Conservation (phyloP, 2,797 vertebrate species). For the Jordanella pulchra region DNA sequence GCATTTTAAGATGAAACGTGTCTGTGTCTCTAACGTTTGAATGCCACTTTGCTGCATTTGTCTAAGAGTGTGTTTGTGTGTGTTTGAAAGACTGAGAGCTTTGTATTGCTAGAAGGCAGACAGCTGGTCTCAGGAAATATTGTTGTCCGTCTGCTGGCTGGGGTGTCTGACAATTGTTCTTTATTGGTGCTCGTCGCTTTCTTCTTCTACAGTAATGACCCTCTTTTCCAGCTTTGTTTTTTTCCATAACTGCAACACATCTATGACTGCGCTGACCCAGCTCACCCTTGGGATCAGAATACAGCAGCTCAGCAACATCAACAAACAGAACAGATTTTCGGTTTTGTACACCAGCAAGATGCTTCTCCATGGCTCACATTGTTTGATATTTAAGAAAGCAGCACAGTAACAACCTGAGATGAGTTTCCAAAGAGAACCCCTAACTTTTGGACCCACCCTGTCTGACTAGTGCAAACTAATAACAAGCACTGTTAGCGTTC, state of each 20-base stretch:
- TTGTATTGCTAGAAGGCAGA: slow-evolving; percentile 29
- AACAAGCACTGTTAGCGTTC: background rate
- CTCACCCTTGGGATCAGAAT: slow-evolving; percentile 18
- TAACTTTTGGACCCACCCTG: background rate
- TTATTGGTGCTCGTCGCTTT: slow-evolving; percentile 24
- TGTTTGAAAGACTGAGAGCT: slow-evolving; percentile 17
- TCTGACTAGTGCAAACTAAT: background rate
- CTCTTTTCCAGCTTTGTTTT: slow-evolving; percentile 40
- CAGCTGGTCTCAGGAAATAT: slow-evolving; percentile 42
- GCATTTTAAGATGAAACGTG: slow-evolving; percentile 47
- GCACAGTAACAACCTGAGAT: background rate
- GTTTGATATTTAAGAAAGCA: slow-evolving; percentile 15
- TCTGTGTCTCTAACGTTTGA: slow-evolving; percentile 39
- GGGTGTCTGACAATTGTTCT: slow-evolving; percentile 32
- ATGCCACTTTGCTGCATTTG: slow-evolving; percentile 37
- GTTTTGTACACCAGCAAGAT: slow-evolving; percentile 13
- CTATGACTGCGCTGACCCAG: slow-evolving; percentile 45
- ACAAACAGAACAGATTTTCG: slow-evolving; percentile 11
- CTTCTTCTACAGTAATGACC: slow-evolving; percentile 38
- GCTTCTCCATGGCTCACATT: background rate
- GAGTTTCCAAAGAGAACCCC: background rate
- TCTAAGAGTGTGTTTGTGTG: slow-evolving; percentile 17
- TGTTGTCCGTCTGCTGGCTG: slow-evolving; percentile 26
- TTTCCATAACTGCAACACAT: slow-evolving; percentile 39
- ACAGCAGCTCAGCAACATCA: background rate